phyloP scores from a whole-genome alignment of 1,140 invertebrate species.

The Drosophila varians region DNA sequence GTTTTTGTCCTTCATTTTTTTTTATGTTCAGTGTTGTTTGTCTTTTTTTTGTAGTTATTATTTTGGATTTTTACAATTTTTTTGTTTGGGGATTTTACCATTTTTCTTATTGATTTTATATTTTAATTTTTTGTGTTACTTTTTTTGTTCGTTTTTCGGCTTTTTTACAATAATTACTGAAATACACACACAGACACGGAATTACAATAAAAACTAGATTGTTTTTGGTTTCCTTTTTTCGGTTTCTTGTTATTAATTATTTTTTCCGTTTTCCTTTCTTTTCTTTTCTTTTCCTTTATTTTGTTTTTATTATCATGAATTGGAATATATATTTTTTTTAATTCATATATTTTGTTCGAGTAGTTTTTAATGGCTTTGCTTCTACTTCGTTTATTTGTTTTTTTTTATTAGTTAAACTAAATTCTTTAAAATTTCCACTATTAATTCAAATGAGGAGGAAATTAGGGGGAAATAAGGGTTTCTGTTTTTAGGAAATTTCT shows the following conservation, averaged over 20 bases:
- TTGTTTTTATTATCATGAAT: slow-evolving; percentile 66
- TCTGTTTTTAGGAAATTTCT: slow-evolving; percentile 4
- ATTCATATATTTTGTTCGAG: slow-evolving; percentile 3
- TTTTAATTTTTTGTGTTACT: slow-evolving; percentile 36
- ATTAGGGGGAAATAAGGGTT: slow-evolving; percentile 25
- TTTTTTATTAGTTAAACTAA: slow-evolving; percentile 69
- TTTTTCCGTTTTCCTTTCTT: background rate
- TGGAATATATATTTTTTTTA: slow-evolving; percentile 49
- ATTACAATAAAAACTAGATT: slow-evolving; percentile 82
- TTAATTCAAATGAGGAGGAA: slow-evolving; percentile 32
- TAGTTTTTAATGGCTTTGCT: slow-evolving; percentile 43
- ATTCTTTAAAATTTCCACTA: slow-evolving; percentile 69
- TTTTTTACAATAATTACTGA: slow-evolving; percentile 78
- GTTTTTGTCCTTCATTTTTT: slow-evolving; percentile 46
- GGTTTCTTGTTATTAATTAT: slow-evolving; percentile 6
- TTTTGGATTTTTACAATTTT: slow-evolving; percentile 59
- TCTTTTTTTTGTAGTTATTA: slow-evolving; percentile 48
- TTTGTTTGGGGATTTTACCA: slow-evolving; percentile 43
- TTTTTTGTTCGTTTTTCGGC: slow-evolving; percentile 12
- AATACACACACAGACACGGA: slow-evolving; percentile 81
- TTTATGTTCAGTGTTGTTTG: slow-evolving; percentile 62
- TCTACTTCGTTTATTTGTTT: slow-evolving; percentile 18
- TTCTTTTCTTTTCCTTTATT: too few species aligned
- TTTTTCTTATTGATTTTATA: slow-evolving; percentile 51
- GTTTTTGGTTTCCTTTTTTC: slow-evolving; percentile 42